Conservation (phyloP, 1,140 invertebrate species). For the Meloidogyne chitwoodi region DNA sequence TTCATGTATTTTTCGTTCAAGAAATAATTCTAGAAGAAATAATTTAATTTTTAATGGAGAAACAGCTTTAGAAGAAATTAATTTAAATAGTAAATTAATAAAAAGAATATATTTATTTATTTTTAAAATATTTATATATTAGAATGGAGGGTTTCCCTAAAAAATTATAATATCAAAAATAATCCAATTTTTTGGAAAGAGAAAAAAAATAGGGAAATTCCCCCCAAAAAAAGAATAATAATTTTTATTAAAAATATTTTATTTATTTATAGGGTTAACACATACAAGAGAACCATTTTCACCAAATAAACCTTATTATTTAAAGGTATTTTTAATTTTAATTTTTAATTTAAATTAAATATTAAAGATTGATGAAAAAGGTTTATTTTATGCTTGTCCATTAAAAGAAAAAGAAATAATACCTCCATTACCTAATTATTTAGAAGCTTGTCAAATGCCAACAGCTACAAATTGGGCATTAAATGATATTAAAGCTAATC, state of each 20-base stretch:
- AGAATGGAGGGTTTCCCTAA: too few species aligned
- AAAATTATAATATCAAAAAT: too few species aligned
- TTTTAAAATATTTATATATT: background rate
- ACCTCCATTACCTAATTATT: conserved; percentile 28
- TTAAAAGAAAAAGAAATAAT: conserved; percentile 25
- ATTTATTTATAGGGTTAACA: conserved; percentile 20
- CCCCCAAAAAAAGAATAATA: too few species aligned
- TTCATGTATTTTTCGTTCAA: conserved; percentile 31
- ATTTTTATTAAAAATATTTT: background rate
- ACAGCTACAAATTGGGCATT: background rate
- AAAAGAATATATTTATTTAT: background rate
- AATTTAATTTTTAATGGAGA: background rate
- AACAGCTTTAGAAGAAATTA: background rate
- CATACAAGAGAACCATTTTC: conserved; percentile 24
- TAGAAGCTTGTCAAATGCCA: conserved; percentile 31
- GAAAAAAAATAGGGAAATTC: too few species aligned
- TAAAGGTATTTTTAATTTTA: conserved; percentile 20
- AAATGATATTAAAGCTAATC: background rate
- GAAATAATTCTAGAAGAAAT: background rate
- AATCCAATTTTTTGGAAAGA: too few species aligned
- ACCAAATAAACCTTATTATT: conserved; percentile 26
- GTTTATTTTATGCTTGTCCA: conserved; percentile 32
- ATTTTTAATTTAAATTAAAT: background rate
- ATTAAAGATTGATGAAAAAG: conserved; percentile 31
- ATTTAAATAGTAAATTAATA: background rate